phyloP scores from a whole-genome alignment of 2,113 vertebrate species.

The Gallinago media region DNA sequence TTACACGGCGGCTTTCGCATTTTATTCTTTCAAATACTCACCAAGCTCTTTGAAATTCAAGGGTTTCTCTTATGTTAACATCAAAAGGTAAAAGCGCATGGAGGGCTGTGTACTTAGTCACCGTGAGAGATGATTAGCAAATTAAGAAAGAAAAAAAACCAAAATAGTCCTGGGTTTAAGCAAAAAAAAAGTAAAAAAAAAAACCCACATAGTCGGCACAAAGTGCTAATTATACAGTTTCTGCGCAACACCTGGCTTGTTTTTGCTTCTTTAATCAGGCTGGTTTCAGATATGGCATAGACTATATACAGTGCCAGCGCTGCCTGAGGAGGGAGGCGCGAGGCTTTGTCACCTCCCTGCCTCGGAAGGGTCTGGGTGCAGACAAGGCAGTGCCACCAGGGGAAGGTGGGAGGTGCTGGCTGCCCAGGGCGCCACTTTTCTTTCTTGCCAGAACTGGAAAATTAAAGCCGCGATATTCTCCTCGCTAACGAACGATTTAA shows the following conservation, averaged over 20 bases:
- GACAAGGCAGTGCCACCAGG: accelerated
- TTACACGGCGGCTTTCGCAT: slow-evolving; percentile 72
- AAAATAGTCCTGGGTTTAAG: slow-evolving; percentile 65
- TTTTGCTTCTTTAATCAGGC: slow-evolving; percentile 70
- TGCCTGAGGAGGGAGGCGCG: background rate
- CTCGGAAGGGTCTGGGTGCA: background rate
- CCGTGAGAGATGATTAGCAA: slow-evolving; percentile 77
- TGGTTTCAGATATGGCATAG: slow-evolving; percentile 37
- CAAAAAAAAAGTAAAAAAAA: background rate
- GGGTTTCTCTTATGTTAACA: slow-evolving; percentile 81
- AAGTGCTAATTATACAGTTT: slow-evolving; percentile 78
- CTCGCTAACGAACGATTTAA: slow-evolving; percentile 22
- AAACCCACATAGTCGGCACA: slow-evolving; percentile 51
- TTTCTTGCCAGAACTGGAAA: background rate
- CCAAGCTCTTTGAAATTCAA: slow-evolving; percentile 82
- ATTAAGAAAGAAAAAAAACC: slow-evolving; percentile 53
- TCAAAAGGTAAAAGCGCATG: slow-evolving; percentile 78
- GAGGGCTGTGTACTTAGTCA: slow-evolving; percentile 64
- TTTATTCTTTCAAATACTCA: slow-evolving; percentile 75
- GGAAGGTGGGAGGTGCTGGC: background rate
- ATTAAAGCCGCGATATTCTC: background rate
- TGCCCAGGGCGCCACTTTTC: background rate
- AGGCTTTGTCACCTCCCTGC: background rate
- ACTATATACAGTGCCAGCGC: background rate
- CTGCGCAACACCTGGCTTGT: slow-evolving; percentile 77